Conservation (phyloP, 2,888 invertebrate genomes). For the Limnephilus auricula region DNA sequence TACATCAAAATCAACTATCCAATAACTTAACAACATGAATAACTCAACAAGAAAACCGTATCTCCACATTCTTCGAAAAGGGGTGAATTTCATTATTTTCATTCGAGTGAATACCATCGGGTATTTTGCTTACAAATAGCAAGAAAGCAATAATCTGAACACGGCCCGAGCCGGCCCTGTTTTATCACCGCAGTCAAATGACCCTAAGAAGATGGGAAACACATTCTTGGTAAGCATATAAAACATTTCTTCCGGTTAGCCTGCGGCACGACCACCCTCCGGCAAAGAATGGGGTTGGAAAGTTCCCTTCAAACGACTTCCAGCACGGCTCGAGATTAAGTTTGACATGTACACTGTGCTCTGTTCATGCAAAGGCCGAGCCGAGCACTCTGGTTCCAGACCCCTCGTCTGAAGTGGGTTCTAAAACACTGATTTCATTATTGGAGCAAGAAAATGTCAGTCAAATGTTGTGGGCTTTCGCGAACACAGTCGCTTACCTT, state of each 20-base stretch:
- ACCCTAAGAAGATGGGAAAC: slow-evolving; percentile 47
- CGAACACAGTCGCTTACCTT: not conserved
- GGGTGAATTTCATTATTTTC: slow-evolving; percentile 28
- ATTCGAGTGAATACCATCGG: not conserved
- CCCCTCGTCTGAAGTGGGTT: not conserved
- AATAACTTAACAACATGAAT: not conserved
- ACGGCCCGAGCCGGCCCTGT: slow-evolving; percentile 5
- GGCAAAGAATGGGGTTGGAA: slow-evolving; percentile 47
- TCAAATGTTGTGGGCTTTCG: not conserved
- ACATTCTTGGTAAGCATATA: slow-evolving; percentile 52
- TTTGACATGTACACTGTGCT: slow-evolving; percentile 53
- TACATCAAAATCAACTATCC: not conserved
- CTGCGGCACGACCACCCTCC: slow-evolving; percentile 30
- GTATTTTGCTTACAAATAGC: slow-evolving; percentile 31
- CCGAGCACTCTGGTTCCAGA: not conserved
- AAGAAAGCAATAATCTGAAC: slow-evolving; percentile 16
- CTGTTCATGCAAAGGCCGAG: not conserved
- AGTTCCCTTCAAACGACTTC: slow-evolving; percentile 53
- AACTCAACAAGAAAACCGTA: not conserved
- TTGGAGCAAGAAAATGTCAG: not conserved
- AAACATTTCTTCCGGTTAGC: slow-evolving; percentile 49
- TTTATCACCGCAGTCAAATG: slow-evolving; percentile 43
- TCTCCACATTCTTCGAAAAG: not conserved
- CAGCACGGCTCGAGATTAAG: slow-evolving; percentile 58
- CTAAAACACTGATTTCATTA: slow-evolving; percentile 9